Conservation (phyloP, 2,888 invertebrate species). For the Spilosoma lubricipeda region DNA sequence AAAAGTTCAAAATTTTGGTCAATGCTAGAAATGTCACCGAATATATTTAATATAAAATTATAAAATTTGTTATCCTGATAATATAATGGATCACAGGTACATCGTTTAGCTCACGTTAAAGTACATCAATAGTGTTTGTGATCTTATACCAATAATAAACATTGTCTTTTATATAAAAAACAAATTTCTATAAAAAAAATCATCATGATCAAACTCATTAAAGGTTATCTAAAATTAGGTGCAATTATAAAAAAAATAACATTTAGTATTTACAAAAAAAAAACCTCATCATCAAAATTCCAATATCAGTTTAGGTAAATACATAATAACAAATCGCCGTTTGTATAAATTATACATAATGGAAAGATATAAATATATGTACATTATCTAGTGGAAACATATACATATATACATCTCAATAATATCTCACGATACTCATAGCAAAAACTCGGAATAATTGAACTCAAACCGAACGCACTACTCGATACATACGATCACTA, state of each 20-base stretch:
- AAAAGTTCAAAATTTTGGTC: constrained; percentile 8
- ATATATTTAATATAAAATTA: constrained; percentile 24
- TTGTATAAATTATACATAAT: constrained; percentile 40
- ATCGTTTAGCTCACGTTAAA: constrained; percentile 48
- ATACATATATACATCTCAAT: constrained; percentile 47
- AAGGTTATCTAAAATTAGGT: constrained; percentile 50
- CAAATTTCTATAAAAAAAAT: constrained; percentile 51
- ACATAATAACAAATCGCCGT: constrained; percentile 40
- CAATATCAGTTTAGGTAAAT: constrained; percentile 52
- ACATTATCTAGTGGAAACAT: constrained; percentile 37
- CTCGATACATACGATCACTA: constrained; percentile 28
- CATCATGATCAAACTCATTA: constrained; percentile 63
- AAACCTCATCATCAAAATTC: constrained; percentile 40
- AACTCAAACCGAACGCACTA: constrained; percentile 29
- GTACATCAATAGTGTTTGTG: constrained; percentile 37
- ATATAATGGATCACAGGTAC: constrained; percentile 54
- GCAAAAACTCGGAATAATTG: constrained; percentile 30
- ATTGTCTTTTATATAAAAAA: constrained; percentile 72
- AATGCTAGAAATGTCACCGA: constrained; percentile 46
- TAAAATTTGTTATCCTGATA: constrained; percentile 46
- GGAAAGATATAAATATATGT: constrained; percentile 32
- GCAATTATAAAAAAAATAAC: constrained; percentile 48
- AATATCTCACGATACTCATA: constrained; percentile 28
- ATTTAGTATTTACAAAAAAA: constrained; percentile 63
- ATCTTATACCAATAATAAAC: constrained; percentile 44